phyloP scores from a whole-genome alignment of 2,113 vertebrate species.

The Pyxicephalus adspersus region DNA sequence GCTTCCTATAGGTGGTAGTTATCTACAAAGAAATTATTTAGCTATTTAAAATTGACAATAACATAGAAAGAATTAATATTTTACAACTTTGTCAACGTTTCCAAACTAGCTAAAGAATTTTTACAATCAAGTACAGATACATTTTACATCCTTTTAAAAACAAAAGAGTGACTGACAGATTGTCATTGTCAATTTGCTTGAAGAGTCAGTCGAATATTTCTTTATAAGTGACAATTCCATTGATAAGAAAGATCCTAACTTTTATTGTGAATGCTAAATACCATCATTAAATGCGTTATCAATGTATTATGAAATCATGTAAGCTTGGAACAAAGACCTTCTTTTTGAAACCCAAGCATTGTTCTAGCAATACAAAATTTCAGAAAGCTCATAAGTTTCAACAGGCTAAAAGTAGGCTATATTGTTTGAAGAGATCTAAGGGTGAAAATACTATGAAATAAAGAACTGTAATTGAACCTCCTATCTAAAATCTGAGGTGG shows the following conservation, averaged over 20 bases:
- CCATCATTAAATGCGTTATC: constrained; percentile 58
- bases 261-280: constrained; percentile 30
- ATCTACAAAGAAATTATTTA: too few species aligned
- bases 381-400: constrained; percentile 66
- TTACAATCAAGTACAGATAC: neutral
- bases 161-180: neutral
- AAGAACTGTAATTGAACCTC: constrained; percentile 65
- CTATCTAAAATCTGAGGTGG: constrained; percentile 69
- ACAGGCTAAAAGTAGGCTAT: constrained; percentile 64
- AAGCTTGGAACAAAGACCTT: constrained; percentile 57
- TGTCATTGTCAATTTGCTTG: neutral
- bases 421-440: constrained; percentile 68
- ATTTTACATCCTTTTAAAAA: constrained; percentile 3
- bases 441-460: constrained; percentile 64
- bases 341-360: constrained; percentile 61
- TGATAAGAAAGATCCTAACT: constrained; percentile 60
- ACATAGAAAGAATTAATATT: too few species aligned
- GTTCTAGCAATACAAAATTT: constrained; percentile 63
- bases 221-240: constrained; percentile 56
- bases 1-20: too few species aligned
- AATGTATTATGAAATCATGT: constrained; percentile 43
- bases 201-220: neutral
- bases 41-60: too few species aligned
- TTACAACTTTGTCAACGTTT: too few species aligned
- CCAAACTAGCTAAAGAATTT: too few species aligned